phyloP scores from a whole-genome alignment of 2,797 vertebrate genomes.

The Anas bahamensis region DNA sequence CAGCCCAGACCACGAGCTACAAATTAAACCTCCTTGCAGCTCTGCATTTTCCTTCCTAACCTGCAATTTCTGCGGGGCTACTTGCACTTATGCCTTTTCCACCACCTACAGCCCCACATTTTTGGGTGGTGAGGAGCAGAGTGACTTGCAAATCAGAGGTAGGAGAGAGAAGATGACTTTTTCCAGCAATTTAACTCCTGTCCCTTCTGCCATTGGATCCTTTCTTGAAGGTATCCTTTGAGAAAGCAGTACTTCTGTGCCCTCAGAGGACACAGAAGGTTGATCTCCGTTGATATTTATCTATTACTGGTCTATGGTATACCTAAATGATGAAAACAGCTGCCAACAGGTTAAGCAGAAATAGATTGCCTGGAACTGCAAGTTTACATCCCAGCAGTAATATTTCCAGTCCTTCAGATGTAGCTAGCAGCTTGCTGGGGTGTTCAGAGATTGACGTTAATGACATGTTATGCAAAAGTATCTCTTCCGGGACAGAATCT shows the following conservation, averaged over 20 bases:
- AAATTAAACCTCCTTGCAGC: background rate
- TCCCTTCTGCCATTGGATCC: background rate
- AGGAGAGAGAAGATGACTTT: background rate
- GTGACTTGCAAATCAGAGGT: background rate
- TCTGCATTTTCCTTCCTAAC: background rate
- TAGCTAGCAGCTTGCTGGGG: background rate
- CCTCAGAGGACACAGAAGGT: background rate
- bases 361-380: conserved; percentile 11
- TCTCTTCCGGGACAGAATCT: conserved; percentile 20
- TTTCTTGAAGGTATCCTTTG: background rate
- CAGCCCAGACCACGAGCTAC: background rate
- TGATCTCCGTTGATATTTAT: background rate
- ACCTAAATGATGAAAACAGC: background rate
- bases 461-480: conserved; percentile 21
- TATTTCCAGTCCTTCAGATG: background rate
- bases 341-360: background rate
- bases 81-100: background rate
- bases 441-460: conserved; percentile 4
- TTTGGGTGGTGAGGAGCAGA: background rate
- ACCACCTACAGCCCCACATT: background rate
- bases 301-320: background rate
- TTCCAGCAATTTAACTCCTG: background rate
- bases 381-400: background rate
- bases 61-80: background rate
- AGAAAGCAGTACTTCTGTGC: background rate